Conservation (phyloP, 2,797 vertebrate genomes). For the Poeciliopsis gracilis region DNA sequence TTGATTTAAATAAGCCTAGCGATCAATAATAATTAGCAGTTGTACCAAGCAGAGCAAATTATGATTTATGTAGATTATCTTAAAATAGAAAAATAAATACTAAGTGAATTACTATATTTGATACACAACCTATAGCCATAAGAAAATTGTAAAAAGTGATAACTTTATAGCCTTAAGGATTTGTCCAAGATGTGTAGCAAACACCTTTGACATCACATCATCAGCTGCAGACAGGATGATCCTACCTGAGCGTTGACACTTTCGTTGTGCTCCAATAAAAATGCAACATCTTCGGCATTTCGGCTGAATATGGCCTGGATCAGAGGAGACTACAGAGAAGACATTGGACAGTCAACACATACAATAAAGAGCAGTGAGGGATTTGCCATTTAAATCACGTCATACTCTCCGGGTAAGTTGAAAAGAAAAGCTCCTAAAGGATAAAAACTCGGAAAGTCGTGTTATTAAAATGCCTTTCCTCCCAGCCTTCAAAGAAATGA, state of each 20-base stretch:
- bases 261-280: constrained; percentile 89
- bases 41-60: neutral
- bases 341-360: neutral
- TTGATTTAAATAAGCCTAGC: neutral
- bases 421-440: too few species aligned
- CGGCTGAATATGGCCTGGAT: constrained; percentile 98
- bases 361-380: neutral
- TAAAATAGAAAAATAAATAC: neutral
- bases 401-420: neutral
- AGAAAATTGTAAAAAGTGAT: neutral
- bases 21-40: neutral
- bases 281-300: constrained; percentile 92
- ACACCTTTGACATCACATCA: neutral
- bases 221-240: neutral
- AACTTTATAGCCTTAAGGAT: neutral
- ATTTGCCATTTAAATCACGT: neutral
- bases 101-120: neutral
- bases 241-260: constrained; percentile 92
- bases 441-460: neutral
- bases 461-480: neutral
- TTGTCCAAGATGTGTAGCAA: neutral
- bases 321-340: constrained; percentile 85
- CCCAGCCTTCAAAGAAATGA: neutral
- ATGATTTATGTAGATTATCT: neutral
- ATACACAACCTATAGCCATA: neutral